Conservation (phyloP, 2,113 vertebrate species). For the Stigmatopora argus region DNA sequence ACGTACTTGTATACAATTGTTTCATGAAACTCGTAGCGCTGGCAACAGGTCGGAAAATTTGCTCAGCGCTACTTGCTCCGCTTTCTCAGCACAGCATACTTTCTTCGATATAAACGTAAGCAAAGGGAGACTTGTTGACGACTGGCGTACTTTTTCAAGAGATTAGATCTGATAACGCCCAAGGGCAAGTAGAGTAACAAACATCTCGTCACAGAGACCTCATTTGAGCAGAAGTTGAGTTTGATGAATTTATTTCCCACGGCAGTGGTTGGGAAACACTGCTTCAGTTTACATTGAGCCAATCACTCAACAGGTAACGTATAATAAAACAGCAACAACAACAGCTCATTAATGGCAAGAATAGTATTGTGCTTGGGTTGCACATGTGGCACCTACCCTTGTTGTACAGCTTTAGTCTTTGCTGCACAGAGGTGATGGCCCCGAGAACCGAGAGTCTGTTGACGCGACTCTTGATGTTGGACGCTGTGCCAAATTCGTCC, state of each 20-base stretch:
- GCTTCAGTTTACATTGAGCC: too few species aligned
- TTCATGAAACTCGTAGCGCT: background rate
- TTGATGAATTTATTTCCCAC: too few species aligned
- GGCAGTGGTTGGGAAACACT: too few species aligned
- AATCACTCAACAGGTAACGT: too few species aligned
- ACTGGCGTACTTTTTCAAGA: background rate
- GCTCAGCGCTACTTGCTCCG: background rate
- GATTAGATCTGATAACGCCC: background rate
- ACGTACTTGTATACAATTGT: too few species aligned
- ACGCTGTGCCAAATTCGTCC: slow-evolving; percentile 97
- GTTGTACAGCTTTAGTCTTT: slow-evolving; percentile 99
- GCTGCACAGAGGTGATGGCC: slow-evolving; percentile 99
- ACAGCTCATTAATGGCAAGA: background rate
- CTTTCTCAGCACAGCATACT: background rate
- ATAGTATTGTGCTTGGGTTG: background rate
- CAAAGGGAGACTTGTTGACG: background rate
- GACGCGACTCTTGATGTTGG: slow-evolving; percentile 98
- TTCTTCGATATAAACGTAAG: background rate
- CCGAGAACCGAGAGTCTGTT: slow-evolving; percentile 98
- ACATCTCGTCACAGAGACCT: background rate
- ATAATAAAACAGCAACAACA: too few species aligned
- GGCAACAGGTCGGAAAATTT: background rate
- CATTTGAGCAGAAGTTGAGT: too few species aligned
- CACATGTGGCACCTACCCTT: slow-evolving; percentile 76
- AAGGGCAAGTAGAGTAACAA: background rate